Evolutionary conservation across 2,113 vertebrate species (phyloP).

Genomic region (Limnothrissa miodon): DNA sequence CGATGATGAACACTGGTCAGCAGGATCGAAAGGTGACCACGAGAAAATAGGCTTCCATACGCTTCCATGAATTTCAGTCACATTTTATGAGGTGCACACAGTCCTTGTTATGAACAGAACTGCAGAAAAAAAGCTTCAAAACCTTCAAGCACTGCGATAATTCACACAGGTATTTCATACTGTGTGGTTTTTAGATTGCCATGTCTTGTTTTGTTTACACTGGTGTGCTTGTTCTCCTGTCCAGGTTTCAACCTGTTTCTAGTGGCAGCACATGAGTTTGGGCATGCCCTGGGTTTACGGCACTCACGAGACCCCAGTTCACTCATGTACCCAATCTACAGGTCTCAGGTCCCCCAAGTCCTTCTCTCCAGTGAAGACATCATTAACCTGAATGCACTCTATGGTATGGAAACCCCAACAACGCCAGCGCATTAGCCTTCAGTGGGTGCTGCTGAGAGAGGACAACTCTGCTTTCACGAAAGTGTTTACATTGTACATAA

Average conservation of each 20-base stretch:
- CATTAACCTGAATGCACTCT: conserved; percentile 74
- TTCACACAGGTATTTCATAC: neutral
- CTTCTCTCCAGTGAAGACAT: conserved; percentile 75
- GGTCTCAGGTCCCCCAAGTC: conserved; percentile 36
- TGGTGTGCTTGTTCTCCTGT: conserved; percentile 31
- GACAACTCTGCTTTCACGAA: too few relatives aligned
- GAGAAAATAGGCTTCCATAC: neutral
- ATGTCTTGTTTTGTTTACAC: conserved; percentile 13
- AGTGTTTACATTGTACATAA: neutral
- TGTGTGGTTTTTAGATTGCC: conserved; percentile 2
- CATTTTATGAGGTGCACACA: neutral
- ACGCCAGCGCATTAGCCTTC: neutral
- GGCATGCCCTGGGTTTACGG: conserved; percentile 79
- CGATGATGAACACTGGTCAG: conserved; percentile 82
- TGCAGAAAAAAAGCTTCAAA: neutral
- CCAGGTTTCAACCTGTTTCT: conserved; percentile 76
- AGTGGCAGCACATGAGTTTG: conserved; percentile 80
- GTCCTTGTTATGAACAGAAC: neutral
- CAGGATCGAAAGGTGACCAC: conserved; percentile 61
- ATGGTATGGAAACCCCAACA: conserved; percentile 64
- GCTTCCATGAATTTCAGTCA: neutral
- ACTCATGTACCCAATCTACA: conserved; percentile 82
- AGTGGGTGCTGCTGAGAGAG: neutral
- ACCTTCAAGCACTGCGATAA: neutral
- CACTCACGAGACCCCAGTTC: conserved; percentile 74